Conservation (phyloP, 2,113 vertebrate species). For the Myxocyprinus asiaticus region DNA sequence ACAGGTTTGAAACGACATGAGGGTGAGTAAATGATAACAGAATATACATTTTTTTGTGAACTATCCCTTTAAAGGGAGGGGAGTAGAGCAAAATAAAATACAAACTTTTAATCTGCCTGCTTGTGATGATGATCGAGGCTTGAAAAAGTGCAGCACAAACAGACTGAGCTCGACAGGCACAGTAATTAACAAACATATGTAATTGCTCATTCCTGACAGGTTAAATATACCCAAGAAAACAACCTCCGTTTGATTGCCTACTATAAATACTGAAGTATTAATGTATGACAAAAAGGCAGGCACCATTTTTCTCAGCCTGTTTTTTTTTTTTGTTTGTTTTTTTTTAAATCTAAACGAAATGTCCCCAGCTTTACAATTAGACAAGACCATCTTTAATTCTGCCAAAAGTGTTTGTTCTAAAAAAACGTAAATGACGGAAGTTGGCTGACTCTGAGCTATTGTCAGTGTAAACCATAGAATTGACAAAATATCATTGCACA, state of each 20-base stretch:
- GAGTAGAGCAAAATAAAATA: conserved; percentile 46
- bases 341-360: conserved; percentile 40
- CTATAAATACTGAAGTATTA: conserved; percentile 64
- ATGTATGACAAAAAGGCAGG: conserved; percentile 55
- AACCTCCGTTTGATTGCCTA: conserved; percentile 72
- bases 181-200: conserved; percentile 82
- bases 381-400: conserved; percentile 26
- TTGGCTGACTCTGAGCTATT: neutral
- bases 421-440: neutral
- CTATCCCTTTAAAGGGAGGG: no score
- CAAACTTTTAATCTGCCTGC: conserved; percentile 74
- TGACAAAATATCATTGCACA: conserved; percentile 15
- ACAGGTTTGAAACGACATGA: no score
- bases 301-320: conserved; percentile 44
- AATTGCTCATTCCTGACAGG: conserved; percentile 80
- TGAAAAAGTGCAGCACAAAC: conserved; percentile 74
- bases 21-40: no score
- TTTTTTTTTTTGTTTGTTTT: conserved; percentile 18
- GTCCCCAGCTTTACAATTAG: conserved; percentile 23
- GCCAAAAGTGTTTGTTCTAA: conserved; percentile 24
- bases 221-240: conserved; percentile 77
- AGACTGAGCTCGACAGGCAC: conserved; percentile 76
- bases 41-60: no score
- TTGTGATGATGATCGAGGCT: conserved; percentile 70
- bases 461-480: neutral